These are phyloP conservation scores for Agonopterix alstromeriana DNA, from an alignment of 2,888 invertebrate genomes.

Conservation along the genomic window DNA sequence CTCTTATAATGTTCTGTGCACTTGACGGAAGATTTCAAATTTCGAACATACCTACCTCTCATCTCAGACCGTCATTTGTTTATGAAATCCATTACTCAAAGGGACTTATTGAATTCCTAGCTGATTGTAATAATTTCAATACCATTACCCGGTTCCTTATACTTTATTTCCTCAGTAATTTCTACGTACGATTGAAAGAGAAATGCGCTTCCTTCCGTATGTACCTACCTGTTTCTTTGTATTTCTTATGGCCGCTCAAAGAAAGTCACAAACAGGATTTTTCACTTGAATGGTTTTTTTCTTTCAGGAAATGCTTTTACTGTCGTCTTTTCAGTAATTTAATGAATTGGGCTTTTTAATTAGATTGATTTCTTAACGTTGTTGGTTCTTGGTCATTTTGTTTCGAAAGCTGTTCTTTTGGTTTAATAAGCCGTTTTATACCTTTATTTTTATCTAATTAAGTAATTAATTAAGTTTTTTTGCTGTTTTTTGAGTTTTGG, in stretches of 20 bases:
- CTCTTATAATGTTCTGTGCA: too few relatives aligned
- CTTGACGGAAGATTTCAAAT: conserved; percentile 9
- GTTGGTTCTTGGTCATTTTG: too few relatives aligned
- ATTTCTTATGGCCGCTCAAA: conserved; percentile 1
- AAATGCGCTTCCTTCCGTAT: conserved; percentile 6
- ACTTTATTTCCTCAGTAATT: conserved; percentile 9
- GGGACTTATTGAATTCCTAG: conserved; percentile 15
- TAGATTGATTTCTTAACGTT: not conserved
- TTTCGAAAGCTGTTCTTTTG: too few relatives aligned
- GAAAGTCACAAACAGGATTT: not conserved
- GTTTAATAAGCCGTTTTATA: too few relatives aligned
- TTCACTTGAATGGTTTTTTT: not conserved
- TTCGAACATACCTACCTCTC: not conserved
- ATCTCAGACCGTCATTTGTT: conserved; percentile 15
- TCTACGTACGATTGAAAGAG: conserved; percentile 10
- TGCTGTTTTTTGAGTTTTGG: too few relatives aligned
- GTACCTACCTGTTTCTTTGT: not conserved
- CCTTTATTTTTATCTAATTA: too few relatives aligned
- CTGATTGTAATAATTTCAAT: conserved; percentile 14
- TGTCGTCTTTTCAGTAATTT: not conserved
- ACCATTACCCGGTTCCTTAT: conserved; percentile 8
- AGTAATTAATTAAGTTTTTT: too few relatives aligned
- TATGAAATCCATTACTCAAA: conserved; percentile 28
- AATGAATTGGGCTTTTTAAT: not conserved
- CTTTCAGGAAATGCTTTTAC: not conserved